Conservation (phyloP, 64 coral and sea anemone species). For the Orbicella faveolata region DNA sequence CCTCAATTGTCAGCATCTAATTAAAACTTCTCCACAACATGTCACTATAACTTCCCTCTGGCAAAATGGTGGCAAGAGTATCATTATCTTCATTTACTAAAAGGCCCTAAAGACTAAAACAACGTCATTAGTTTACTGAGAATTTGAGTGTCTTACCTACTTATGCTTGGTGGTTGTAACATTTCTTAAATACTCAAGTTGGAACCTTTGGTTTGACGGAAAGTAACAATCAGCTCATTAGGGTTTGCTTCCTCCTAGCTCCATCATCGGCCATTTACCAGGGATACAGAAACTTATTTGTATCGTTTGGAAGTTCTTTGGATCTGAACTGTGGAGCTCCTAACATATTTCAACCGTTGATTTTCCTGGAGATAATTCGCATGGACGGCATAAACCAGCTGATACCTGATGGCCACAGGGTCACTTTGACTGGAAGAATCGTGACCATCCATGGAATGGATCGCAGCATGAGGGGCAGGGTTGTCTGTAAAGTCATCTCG, state of each 20-base stretch:
- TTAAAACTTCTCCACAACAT: too few species aligned
- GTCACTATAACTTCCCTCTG: too few species aligned
- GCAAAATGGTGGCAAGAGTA: too few species aligned
- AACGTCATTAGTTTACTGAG: too few species aligned
- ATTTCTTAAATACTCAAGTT: too few species aligned
- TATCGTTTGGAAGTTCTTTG: conserved; percentile 42
- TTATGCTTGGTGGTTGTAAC: too few species aligned
- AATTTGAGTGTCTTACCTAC: too few species aligned
- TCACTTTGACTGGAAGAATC: conserved; percentile 19
- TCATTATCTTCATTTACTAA: too few species aligned
- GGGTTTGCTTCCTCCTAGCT: background rate
- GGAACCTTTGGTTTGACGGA: too few species aligned
- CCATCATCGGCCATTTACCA: background rate
- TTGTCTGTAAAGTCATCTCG: conserved; percentile 52
- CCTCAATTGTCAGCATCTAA: too few species aligned
- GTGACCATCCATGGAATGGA: conserved; percentile 41
- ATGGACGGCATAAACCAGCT: conserved; percentile 12
- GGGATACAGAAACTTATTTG: conserved; percentile 38
- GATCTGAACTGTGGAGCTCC: conserved; percentile 47
- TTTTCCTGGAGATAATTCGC: conserved; percentile 38
- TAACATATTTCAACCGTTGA: conserved; percentile 19
- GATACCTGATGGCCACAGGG: conserved; percentile 3
- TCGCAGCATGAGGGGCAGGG: conserved; percentile 8
- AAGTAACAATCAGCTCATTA: background rate
- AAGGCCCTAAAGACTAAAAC: too few species aligned